Evolutionary conservation across 2,113 vertebrate species (phyloP), one percentile per base, ranked within the genome.

Genomic region (Oceanites oceanicus): DNA sequence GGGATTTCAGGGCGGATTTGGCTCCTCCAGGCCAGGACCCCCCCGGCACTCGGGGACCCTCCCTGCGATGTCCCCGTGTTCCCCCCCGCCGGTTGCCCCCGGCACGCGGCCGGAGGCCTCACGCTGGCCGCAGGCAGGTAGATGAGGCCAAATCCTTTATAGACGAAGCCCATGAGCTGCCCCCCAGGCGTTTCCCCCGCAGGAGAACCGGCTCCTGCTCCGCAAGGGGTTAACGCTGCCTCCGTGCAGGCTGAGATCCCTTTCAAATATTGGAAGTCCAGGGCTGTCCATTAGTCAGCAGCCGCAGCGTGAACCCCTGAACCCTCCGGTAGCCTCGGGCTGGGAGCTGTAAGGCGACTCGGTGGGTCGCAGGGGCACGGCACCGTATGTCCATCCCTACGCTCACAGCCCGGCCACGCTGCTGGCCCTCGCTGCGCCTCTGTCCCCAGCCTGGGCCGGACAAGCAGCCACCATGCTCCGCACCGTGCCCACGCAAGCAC

Each of bases 91-190:
- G 7, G 71, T 10, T 42, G 62, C 29, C 63, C 89, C 76, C 7
- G 4, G 67, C 73, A 56, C n/a, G 12, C 0, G 0, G 65, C 72
- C 66, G 0, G 0, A 61, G 63, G 42, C 21, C 45, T 27, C 73
- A 18, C 8, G 3, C 29, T 78, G 86, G 10, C 74, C 49, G 13
- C 58, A 12, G 84, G 22, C 42, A 80, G 88, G 75, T 68, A 49
- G 15, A 22, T 0, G 7, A 81, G 74, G 17, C 55, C 49, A 61
- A 38, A 67, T n/a, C 61, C 34, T 49, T 65, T 8, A 13, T 3
- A 34, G 34, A 62, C 9, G n/a, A 42, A 94, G 65, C 47, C 59
- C 47, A 26, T 15, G 49, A 68, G 55, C 52, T 65, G 36, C 40
- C 73, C 86, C 56, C 6, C 0, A 91, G 38, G 67, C 1, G 4